These are phyloP conservation scores for Eupithecia subumbrata DNA, from an alignment of 2,888 invertebrate species.

Conservation along the genomic window DNA sequence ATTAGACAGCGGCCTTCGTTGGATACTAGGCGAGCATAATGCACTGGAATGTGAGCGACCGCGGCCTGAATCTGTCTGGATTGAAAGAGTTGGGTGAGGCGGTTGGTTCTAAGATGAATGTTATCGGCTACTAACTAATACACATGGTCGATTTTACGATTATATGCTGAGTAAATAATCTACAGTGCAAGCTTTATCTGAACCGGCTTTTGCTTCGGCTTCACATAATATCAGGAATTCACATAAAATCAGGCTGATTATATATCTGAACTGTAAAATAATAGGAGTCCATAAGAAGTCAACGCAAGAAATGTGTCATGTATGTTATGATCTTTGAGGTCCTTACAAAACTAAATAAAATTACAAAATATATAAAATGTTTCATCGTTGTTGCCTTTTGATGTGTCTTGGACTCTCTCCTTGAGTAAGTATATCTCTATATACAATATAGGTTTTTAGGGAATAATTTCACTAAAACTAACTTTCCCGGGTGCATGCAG, in stretches of 20 bases:
- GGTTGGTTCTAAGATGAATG: not conserved
- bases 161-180: not conserved
- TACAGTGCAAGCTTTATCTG: not conserved
- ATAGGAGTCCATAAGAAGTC: not conserved
- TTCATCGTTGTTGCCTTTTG: not conserved
- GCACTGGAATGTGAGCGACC: slow-evolving; percentile 17
- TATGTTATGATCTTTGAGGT: not conserved
- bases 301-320: not conserved
- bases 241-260: not conserved
- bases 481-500: not conserved
- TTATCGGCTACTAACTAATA: not conserved
- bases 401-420: not conserved
- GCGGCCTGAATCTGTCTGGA: not conserved
- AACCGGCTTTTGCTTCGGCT: not conserved
- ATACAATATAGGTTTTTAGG: too few relatives aligned
- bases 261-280: slow-evolving; percentile 3
- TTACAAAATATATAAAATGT: not conserved
- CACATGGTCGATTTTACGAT: not conserved
- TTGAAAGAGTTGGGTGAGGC: slow-evolving; percentile 6
- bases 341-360: not conserved
- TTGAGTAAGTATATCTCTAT: too few relatives aligned
- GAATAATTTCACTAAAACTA: not conserved
- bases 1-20: slow-evolving; percentile 32
- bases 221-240: not conserved
- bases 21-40: slow-evolving; percentile 34